phyloP scores from a whole-genome alignment of 2,113 vertebrate species.

The Mastomys natalensis region DNA sequence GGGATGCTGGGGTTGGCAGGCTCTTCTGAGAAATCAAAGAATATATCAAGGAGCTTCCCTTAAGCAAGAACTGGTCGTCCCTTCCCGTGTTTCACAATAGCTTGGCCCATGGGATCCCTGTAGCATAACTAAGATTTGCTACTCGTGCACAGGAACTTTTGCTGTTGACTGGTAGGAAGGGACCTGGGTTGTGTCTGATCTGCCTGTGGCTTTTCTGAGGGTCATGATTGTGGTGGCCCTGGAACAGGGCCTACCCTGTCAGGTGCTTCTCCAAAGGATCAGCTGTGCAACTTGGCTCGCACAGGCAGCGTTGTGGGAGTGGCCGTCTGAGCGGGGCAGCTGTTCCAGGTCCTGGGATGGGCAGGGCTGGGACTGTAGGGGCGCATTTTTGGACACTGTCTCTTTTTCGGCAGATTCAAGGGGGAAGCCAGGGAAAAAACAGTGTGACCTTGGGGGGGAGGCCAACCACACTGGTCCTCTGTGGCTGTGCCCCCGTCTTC shows the following conservation, averaged over 20 bases:
- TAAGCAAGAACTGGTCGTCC: not conserved
- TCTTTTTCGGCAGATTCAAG: slow-evolving; percentile 48
- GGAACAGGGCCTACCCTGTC: not conserved
- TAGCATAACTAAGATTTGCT: not conserved
- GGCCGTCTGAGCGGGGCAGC: slow-evolving; percentile 67
- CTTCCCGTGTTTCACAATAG: not conserved
- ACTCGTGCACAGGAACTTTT: slow-evolving; percentile 27
- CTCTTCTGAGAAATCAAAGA: slow-evolving; percentile 23
- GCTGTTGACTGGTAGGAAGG: slow-evolving; percentile 24
- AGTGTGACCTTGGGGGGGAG: slow-evolving; percentile 33
- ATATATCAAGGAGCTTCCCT: not conserved
- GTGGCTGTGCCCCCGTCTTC: not conserved
- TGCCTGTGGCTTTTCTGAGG: not conserved
- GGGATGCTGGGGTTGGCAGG: not conserved
- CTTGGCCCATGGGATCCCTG: slow-evolving; percentile 9
- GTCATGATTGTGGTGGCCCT: not conserved
- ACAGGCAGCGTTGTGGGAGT: slow-evolving; percentile 78
- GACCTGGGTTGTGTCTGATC: not conserved
- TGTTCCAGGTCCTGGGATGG: slow-evolving; percentile 64
- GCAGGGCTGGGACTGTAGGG: slow-evolving; percentile 52
- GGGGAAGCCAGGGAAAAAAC: slow-evolving; percentile 22
- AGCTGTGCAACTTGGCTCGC: slow-evolving; percentile 63
- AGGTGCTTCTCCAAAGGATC: slow-evolving; percentile 61
- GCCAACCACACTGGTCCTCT: not conserved
- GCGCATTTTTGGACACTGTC: slow-evolving; percentile 41